Percentiles rank a stretch among this genome's conserved stretches.
phyloP scores from a whole-genome alignment of 2,888 invertebrate genomes.

The Stenodera caucasica region DNA sequence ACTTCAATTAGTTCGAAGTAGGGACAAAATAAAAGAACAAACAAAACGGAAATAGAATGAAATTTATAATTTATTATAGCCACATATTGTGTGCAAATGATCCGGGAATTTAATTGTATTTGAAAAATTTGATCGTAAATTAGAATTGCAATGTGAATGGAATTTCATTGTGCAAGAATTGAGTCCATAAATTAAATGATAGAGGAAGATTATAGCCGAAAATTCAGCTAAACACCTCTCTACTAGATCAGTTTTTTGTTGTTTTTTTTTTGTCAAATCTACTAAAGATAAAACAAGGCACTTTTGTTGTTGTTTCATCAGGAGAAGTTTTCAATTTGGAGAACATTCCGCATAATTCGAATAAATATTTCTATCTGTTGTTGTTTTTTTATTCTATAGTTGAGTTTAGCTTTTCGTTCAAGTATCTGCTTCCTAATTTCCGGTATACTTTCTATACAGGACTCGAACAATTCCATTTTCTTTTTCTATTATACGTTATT shows the following conservation, averaged over 20 bases:
- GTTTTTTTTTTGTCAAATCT: no score
- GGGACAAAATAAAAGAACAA: no score
- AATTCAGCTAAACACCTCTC: no score
- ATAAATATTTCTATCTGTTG: no score
- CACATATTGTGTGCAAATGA: not conserved
- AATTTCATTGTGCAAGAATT: constrained; percentile 21
- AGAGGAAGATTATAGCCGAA: no score
- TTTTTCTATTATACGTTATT: not conserved
- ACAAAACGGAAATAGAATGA: not conserved
- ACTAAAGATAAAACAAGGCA: no score
- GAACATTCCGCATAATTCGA: no score
- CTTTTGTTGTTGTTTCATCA: no score
- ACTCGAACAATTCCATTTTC: not conserved
- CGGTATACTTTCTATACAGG: not conserved
- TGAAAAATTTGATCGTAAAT: constrained; percentile 16
- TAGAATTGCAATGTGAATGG: constrained; percentile 7
- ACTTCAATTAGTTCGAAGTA: not conserved
- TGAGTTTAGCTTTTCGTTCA: not conserved
- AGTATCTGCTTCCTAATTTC: not conserved
- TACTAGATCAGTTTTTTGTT: no score
- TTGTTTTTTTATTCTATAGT: no score
- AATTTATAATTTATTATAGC: constrained; percentile 9
- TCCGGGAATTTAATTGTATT: constrained; percentile 16
- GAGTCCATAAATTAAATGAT: constrained; percentile 20
- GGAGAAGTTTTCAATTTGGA: no score